Conservation (phyloP, 2,797 vertebrate genomes). For the Zonotrichia albicollis region DNA sequence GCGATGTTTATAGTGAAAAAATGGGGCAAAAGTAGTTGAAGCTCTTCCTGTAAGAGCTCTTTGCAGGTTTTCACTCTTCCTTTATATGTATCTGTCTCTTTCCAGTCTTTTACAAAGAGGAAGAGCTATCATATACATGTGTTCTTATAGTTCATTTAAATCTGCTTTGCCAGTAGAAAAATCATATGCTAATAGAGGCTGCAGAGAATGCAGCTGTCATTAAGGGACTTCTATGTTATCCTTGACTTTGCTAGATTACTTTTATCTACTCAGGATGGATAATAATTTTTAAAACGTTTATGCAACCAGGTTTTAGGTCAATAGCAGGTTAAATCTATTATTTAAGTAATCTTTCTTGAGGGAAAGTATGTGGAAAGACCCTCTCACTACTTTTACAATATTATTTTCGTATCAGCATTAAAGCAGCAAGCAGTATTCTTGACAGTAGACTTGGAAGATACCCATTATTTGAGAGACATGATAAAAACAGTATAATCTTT, state of each 20-base stretch:
- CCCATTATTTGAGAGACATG: slow-evolving; percentile 52
- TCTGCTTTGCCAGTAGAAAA: slow-evolving; percentile 32
- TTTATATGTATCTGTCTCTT: not conserved
- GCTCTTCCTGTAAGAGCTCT: not conserved
- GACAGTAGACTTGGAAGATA: slow-evolving; percentile 47
- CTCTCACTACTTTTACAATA: slow-evolving; percentile 44
- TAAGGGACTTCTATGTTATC: slow-evolving; percentile 30
- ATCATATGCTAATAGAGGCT: not conserved
- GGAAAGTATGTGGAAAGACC: slow-evolving; percentile 35
- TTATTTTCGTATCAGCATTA: slow-evolving; percentile 56
- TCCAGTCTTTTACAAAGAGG: not conserved
- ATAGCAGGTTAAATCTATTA: slow-evolving; percentile 47
- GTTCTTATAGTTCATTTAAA: not conserved
- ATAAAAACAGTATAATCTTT: slow-evolving; percentile 60
- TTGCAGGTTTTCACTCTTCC: not conserved
- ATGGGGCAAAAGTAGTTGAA: not conserved
- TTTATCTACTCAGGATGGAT: slow-evolving; percentile 37
- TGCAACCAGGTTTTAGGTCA: slow-evolving; percentile 55
- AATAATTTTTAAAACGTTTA: slow-evolving; percentile 54
- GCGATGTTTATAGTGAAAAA: not conserved
- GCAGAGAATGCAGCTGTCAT: slow-evolving; percentile 21
- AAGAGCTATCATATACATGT: not conserved
- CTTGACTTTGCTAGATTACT: slow-evolving; percentile 38
- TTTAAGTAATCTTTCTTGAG: slow-evolving; percentile 43
- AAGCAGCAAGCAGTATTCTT: slow-evolving; percentile 35